Percentiles rank a stretch among this genome's conserved stretches.
phyloP scores from a whole-genome alignment of 2,888 invertebrate species.

The Xestia rhomboidea region DNA sequence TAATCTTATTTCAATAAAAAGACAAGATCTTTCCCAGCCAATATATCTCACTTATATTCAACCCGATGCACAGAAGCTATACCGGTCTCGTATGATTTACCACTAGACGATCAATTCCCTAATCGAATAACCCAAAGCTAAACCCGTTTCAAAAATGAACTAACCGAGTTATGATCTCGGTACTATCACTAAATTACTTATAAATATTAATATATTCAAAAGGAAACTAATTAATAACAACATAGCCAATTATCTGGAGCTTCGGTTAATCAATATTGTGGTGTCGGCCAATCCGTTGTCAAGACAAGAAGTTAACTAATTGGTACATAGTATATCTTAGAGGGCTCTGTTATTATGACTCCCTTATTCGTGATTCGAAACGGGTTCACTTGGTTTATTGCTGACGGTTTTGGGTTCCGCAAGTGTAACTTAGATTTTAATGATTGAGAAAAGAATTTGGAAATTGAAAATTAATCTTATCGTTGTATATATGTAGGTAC shows the following conservation, averaged over 20 bases:
- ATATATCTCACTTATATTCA: conserved; percentile 42
- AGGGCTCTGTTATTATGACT: conserved; percentile 75
- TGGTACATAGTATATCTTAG: conserved; percentile 79
- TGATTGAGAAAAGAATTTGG: background rate
- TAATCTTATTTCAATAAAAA: conserved; percentile 7
- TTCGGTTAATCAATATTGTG: conserved; percentile 82
- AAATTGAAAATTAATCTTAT: background rate
- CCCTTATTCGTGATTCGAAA: conserved; percentile 66
- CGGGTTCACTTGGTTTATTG: conserved; percentile 61
- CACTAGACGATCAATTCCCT: conserved; percentile 48
- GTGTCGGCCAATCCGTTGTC: conserved; percentile 72
- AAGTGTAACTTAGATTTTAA: background rate
- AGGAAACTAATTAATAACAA: conserved; percentile 81
- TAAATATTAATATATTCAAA: conserved; percentile 75
- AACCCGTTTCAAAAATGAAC: conserved; percentile 55
- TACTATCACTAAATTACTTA: conserved; percentile 61
- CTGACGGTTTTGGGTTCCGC: conserved; percentile 49
- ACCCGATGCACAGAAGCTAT: conserved; percentile 33
- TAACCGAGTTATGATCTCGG: conserved; percentile 51
- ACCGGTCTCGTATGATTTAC: conserved; percentile 39
- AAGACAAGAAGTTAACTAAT: conserved; percentile 84
- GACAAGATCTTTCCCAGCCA: background rate
- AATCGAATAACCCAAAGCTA: conserved; percentile 57
- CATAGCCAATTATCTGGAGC: conserved; percentile 82
- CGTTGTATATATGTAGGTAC: no score